Percentiles rank a stretch among this genome's conserved stretches.
Evolutionary conservation across 2,113 vertebrate species (phyloP).

Genomic region (Octodon degus): DNA sequence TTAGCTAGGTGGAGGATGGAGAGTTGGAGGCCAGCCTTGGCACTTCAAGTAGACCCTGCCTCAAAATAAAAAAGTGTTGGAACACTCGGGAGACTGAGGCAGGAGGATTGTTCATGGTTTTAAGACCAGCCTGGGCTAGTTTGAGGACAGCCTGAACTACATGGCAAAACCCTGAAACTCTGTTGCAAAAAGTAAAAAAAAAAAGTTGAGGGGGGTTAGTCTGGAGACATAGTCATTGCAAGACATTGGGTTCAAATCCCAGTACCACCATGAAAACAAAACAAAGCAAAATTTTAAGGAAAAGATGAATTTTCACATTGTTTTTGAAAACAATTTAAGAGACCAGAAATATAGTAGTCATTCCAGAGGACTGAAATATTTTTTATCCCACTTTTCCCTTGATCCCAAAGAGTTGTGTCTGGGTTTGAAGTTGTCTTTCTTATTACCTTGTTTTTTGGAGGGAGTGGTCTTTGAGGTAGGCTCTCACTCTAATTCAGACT

Average conservation of each 20-base stretch:
- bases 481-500: background rate
- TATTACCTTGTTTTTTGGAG: background rate
- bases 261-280: background rate
- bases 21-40: background rate
- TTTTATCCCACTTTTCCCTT: conserved; percentile 18
- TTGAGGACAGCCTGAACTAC: too few relatives aligned
- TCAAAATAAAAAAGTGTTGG: background rate
- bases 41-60: background rate
- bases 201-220: too few relatives aligned
- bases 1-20: background rate
- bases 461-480: background rate
- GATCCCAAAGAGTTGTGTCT: background rate
- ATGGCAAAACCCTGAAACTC: too few relatives aligned
- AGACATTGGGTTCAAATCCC: background rate
- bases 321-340: background rate
- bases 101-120: too few relatives aligned
- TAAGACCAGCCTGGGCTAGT: too few relatives aligned
- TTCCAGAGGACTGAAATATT: background rate
- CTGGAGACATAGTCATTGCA: background rate
- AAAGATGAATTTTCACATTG: background rate
- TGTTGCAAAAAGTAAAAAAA: too few relatives aligned
- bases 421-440: background rate
- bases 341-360: background rate
- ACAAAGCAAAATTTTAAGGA: background rate
- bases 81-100: too few relatives aligned